phyloP scores from a whole-genome alignment of 2,888 invertebrate species.

The Athalia rosae region DNA sequence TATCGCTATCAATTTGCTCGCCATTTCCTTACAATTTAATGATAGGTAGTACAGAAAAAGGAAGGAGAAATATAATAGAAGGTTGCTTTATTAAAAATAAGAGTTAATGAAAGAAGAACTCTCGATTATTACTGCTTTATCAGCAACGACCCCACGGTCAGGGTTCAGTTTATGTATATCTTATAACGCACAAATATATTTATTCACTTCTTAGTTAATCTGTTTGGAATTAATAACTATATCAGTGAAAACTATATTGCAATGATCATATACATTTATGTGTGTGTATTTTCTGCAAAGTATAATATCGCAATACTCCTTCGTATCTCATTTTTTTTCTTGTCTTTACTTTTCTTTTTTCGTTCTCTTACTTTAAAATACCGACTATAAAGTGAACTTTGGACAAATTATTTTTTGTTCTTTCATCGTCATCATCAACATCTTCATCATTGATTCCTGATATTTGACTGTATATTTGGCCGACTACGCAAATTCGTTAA shows the following conservation, averaged over 20 bases:
- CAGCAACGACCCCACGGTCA: constrained; percentile 58
- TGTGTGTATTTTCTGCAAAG: constrained; percentile 9
- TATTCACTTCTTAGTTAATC: constrained; percentile 49
- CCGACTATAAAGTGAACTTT: too few species aligned
- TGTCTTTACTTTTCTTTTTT: neutral
- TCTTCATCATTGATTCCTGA: too few species aligned
- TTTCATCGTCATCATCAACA: too few species aligned
- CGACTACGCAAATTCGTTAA: constrained; percentile 36
- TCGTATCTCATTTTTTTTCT: neutral
- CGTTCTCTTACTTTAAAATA: too few species aligned
- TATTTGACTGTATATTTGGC: too few species aligned
- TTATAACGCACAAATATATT: constrained; percentile 54
- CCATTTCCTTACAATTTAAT: too few species aligned
- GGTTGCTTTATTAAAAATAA: too few species aligned
- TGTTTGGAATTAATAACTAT: neutral
- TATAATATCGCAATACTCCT: neutral
- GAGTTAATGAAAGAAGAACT: constrained; percentile 60
- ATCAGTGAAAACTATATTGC: constrained; percentile 1
- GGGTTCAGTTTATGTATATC: constrained; percentile 51
- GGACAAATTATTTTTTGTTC: too few species aligned
- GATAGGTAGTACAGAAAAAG: too few species aligned
- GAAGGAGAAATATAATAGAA: too few species aligned
- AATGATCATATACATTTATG: neutral
- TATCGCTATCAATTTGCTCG: too few species aligned
- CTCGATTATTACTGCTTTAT: constrained; percentile 63